phyloP scores from a whole-genome alignment of 2,888 invertebrate genomes.

The Embidobia sp. region DNA sequence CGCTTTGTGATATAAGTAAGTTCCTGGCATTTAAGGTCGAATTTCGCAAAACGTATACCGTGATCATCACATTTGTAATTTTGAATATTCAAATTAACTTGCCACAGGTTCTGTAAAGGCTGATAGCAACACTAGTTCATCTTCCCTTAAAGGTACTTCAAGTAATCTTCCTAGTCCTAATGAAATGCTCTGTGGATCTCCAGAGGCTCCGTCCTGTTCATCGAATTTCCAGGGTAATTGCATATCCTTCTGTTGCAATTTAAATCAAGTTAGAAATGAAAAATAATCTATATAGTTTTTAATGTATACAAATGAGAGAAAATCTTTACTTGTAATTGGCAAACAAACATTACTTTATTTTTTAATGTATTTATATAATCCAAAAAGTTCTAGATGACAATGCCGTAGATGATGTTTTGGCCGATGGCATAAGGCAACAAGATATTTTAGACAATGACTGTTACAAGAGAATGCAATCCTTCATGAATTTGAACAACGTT shows the following conservation, averaged over 20 bases:
- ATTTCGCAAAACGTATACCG: background rate
- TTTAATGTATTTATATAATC: conserved; percentile 20
- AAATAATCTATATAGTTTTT: too few species aligned
- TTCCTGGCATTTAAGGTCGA: background rate
- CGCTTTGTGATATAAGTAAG: conserved; percentile 75
- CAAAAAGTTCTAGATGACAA: conserved; percentile 78
- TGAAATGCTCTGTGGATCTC: conserved; percentile 77
- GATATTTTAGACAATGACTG: conserved; percentile 82
- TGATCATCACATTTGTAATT: too few species aligned
- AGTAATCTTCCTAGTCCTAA: conserved; percentile 74
- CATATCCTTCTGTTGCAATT: background rate
- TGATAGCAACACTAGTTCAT: conserved; percentile 42
- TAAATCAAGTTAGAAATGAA: too few species aligned
- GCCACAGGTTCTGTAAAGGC: conserved; percentile 32
- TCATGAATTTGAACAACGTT: conserved; percentile 77
- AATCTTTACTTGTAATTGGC: too few species aligned
- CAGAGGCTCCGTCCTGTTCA: conserved; percentile 78
- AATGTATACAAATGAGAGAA: too few species aligned
- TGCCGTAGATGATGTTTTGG: conserved; percentile 80
- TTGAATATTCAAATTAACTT: conserved; percentile 1
- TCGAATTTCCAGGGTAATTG: conserved; percentile 75
- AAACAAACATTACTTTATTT: too few species aligned
- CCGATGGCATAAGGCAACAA: conserved; percentile 82
- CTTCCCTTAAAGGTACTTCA: conserved; percentile 69
- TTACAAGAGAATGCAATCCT: conserved; percentile 83